Evolutionary conservation across 53 echinoderm and acorn worm species (phyloP), one percentile per base, ranked within the genome.

Genomic region (Henricia sp.): DNA sequence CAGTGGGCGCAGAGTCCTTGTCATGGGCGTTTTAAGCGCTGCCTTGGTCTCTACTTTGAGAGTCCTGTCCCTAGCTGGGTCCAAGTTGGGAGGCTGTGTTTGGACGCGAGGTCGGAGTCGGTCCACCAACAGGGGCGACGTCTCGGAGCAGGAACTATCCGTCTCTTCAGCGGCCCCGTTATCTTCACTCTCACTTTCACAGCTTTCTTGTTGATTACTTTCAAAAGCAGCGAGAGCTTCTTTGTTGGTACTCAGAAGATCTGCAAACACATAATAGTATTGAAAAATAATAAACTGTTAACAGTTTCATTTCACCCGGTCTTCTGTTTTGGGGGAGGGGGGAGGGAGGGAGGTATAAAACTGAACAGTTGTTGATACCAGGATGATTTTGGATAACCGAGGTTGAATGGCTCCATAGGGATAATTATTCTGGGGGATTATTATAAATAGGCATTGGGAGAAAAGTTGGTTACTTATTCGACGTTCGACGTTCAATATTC

Each of bases 11-110:
- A 71, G 85, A 30, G 89, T 42, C 26, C 89, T 78, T 6, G 82
- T 64, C 28, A 76, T 64, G 6, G 90, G 88, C 55, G 77, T 82
- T 73, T 94, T 91, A 46, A 91, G 84, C 29, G 94, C 91, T 17
- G 91, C 91, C 67, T 91, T 91, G 8, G 91, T 94, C 70, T 86
- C 94, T 19, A 91, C 89, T 60, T 87, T 85, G 26, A 84, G 52
- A 9, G 77, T 71, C 48, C 86, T 34, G 54, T 86, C 76, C 37
- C 67, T 58, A 33, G 70, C 12, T 0, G 66, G 52, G 35, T 75
- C 67, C 27, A 66, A 55, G 86, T 86, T 86, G 17, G 67, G 85
- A 19, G 65, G 76, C 52, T 65, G 85, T 19, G 55, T 74, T 67
- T 66, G 86, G 38, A 50, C 67, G 0, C 54, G 86, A 55, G 57